Conservation (phyloP, 2,888 invertebrate genomes). For the Hydrotaea cyrtoneurina region DNA sequence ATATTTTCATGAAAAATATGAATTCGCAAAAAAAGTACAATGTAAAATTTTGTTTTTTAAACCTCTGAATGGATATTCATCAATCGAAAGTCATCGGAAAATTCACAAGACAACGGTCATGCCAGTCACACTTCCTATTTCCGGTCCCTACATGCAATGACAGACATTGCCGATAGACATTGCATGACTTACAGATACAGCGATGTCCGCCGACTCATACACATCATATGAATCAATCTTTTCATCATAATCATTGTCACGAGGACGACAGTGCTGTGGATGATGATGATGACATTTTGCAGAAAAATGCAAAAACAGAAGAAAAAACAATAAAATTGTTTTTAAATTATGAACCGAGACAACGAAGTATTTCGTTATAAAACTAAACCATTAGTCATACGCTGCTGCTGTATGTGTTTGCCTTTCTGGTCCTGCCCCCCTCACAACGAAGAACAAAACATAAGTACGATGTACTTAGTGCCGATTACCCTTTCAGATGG, state of each 20-base stretch:
- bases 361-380: constrained; percentile 1
- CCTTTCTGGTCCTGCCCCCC: background rate
- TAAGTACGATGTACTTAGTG: background rate
- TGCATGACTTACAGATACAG: background rate
- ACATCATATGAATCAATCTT: constrained; percentile 36
- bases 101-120: background rate
- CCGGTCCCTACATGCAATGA: constrained; percentile 37
- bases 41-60: no score
- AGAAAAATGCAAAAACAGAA: background rate
- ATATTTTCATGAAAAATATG: no score
- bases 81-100: background rate
- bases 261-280: constrained; percentile 21
- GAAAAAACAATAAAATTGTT: constrained; percentile 1
- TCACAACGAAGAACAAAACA: no score
- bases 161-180: background rate
- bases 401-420: no score
- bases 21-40: no score
- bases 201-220: background rate
- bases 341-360: constrained; percentile 18
- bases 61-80: no score
- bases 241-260: constrained; percentile 20
- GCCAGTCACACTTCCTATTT: constrained; percentile 59
- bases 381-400: constrained; percentile 18
- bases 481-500: no score
- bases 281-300: constrained; percentile 29